Percentiles rank a stretch among this genome's conserved stretches.
These are phyloP conservation scores for Tachina grossa DNA, from an alignment of 2,888 invertebrate genomes.

Conservation along the genomic window DNA sequence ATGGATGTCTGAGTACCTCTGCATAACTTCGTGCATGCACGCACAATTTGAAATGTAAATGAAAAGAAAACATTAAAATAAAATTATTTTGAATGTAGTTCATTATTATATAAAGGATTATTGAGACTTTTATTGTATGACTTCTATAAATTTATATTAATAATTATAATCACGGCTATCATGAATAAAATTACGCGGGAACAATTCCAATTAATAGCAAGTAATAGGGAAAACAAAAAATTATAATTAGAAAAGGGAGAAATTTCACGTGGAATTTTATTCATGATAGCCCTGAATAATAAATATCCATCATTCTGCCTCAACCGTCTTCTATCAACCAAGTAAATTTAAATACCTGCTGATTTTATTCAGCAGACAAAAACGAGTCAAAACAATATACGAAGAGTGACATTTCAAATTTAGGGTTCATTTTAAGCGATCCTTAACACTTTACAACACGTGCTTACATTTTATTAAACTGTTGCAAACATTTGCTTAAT, in stretches of 20 bases:
- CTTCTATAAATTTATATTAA: constrained; percentile 41
- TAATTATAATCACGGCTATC: too few relatives aligned
- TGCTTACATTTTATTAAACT: constrained; percentile 15
- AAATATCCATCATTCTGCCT: constrained; percentile 27
- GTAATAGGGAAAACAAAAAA: too few relatives aligned
- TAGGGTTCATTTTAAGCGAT: constrained; percentile 32
- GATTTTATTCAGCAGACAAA: constrained; percentile 46
- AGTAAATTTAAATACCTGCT: constrained; percentile 59
- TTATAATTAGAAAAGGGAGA: too few relatives aligned
- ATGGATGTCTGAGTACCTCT: neutral
- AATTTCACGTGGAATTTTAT: too few relatives aligned
- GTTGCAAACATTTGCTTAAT: too few relatives aligned
- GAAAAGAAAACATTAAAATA: constrained; percentile 1
- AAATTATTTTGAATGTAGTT: constrained; percentile 12
- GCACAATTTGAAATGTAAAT: constrained; percentile 7
- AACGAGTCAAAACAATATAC: constrained; percentile 16
- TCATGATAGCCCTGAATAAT: too few relatives aligned
- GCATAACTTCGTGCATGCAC: neutral
- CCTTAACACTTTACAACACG: constrained; percentile 18
- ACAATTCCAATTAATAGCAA: too few relatives aligned
- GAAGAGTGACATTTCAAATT: constrained; percentile 38
- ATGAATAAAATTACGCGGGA: too few relatives aligned
- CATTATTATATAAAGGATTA: constrained; percentile 35
- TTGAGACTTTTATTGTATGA: constrained; percentile 15
- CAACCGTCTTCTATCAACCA: constrained; percentile 7